Evolutionary conservation across 2,113 vertebrate species (phyloP).

Genomic region (Caloenas nicobarica): DNA sequence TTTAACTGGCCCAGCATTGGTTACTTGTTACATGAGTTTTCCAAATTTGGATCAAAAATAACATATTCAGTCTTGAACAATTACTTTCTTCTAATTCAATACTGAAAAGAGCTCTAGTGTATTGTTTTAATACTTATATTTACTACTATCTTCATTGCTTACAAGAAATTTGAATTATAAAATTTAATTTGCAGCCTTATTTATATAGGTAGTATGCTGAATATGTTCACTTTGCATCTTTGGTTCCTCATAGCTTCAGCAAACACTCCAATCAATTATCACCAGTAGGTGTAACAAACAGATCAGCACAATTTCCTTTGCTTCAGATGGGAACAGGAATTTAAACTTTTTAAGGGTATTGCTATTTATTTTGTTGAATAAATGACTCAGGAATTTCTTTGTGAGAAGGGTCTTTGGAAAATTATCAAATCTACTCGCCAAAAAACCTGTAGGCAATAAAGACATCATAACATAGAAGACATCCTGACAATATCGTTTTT

Average conservation of each 20-base stretch:
- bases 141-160: neutral
- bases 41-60: neutral
- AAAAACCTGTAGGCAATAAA: neutral
- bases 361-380: neutral
- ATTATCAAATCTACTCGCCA: neutral
- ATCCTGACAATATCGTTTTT: neutral
- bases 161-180: neutral
- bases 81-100: neutral
- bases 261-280: neutral
- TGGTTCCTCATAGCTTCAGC: neutral
- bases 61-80: neutral
- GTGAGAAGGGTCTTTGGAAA: neutral
- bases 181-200: neutral
- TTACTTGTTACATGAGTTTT: neutral
- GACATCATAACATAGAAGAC: neutral
- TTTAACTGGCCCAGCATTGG: neutral
- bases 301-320: neutral
- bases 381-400: neutral
- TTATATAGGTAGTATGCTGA: neutral
- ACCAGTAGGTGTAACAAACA: neutral
- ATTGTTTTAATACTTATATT: neutral
- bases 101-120: neutral
- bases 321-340: neutral
- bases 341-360: neutral
- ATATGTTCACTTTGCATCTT: neutral